Evolutionary conservation across 2,797 vertebrate genomes (phyloP).

Genomic region (Selene dorsalis): DNA sequence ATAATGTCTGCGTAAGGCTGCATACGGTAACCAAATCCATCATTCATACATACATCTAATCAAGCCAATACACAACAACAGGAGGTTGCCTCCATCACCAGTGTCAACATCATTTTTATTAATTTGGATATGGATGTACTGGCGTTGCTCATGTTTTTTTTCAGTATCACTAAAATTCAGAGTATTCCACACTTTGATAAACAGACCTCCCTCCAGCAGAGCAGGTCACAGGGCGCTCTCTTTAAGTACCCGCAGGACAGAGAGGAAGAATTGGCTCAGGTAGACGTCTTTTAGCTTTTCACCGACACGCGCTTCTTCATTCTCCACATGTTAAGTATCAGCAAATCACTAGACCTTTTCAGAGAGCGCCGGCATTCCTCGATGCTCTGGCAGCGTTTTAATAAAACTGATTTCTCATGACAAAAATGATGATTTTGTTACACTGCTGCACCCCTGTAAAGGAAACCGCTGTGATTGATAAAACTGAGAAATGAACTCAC

Average conservation of each 20-base stretch:
- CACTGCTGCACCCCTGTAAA: not conserved
- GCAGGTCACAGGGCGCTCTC: conserved; percentile 7
- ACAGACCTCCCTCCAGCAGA: conserved; percentile 13
- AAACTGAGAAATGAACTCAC: not conserved
- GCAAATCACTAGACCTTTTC: not conserved
- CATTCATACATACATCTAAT: conserved; percentile 25
- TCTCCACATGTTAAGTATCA: not conserved
- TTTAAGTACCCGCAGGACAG: conserved; percentile 2
- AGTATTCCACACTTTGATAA: conserved; percentile 15
- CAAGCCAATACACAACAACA: conserved; percentile 12
- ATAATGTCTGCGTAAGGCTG: conserved; percentile 30
- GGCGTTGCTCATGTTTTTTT: not conserved
- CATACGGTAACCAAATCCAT: conserved; percentile 29
- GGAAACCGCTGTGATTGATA: not conserved
- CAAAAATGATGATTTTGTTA: not conserved
- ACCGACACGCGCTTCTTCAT: not conserved
- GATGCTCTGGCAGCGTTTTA: not conserved
- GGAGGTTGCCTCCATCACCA: conserved; percentile 11
- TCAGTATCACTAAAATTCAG: conserved; percentile 14
- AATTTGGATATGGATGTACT: not conserved
- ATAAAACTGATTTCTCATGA: conserved; percentile 1
- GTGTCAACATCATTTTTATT: not conserved
- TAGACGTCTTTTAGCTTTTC: not conserved
- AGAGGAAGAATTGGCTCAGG: conserved; percentile 8
- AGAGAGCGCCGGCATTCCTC: not conserved